Conservation (phyloP, 2,113 vertebrate genomes). For the Tretioscincus oriximinensis region DNA sequence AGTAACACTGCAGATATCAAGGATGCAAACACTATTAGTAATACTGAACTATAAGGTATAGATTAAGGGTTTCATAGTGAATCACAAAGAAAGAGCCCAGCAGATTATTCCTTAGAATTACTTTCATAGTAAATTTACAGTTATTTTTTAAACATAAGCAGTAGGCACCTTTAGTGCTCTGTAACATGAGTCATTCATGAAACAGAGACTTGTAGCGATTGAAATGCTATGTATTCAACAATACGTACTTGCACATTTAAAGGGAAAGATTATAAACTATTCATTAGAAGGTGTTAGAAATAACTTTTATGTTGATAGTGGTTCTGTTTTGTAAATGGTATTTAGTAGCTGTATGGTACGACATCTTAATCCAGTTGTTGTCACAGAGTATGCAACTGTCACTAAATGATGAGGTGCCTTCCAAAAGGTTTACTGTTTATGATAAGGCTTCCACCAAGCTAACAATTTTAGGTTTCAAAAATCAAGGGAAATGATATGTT, state of each 20-base stretch:
- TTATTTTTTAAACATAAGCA: not conserved
- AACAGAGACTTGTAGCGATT: not conserved
- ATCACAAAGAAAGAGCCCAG: no score
- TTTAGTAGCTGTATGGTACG: conserved; percentile 28
- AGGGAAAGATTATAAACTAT: not conserved
- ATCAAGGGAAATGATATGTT: not conserved
- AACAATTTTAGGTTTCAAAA: not conserved
- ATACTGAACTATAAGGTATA: no score
- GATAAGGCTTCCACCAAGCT: conserved; percentile 16
- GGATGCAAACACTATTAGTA: no score
- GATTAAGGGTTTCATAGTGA: no score
- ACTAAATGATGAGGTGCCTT: conserved; percentile 43
- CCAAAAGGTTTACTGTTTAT: conserved; percentile 42
- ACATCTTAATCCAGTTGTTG: conserved; percentile 7
- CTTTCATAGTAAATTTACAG: not conserved
- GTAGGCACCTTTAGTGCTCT: not conserved
- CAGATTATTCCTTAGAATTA: no score
- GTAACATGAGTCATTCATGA: not conserved
- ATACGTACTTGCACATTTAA: not conserved
- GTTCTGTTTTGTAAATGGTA: conserved; percentile 21
- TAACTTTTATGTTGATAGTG: not conserved
- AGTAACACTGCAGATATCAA: no score
- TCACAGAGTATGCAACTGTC: conserved; percentile 8
- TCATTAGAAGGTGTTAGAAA: not conserved
- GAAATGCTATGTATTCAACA: not conserved